Evolutionary conservation across 1,140 invertebrate genomes (phyloP), one percentile per base, ranked within the genome.

Genomic region (Penaeus japonicus): DNA sequence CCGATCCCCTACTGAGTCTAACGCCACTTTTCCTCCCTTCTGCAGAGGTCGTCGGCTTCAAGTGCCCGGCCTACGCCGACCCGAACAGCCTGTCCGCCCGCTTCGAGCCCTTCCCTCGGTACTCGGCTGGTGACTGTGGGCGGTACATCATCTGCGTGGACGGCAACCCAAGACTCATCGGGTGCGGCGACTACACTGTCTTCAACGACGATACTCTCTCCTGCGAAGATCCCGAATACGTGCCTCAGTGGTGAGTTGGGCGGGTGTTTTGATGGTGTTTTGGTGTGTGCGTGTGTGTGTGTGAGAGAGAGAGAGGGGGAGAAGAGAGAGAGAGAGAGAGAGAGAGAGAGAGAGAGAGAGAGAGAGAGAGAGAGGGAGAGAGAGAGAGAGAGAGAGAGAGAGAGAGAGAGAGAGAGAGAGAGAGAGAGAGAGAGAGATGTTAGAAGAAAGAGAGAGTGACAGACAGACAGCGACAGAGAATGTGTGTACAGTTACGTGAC

Each of bases 91-190:
- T 95, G 89, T 94, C 96, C 30, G 96, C 96, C 89, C 96, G 96
- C 92, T 98, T 97, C 94, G 96, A 96, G 95, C 97, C 97, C 0
- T 97, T 95, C 94, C 97, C 97, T 18, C 94, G 97, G 87, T 98
- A 96, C 93, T 93, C 96, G 0, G 95, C 96, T 24, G 96, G 96
- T 35, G 96, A 97, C 91, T 96, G 96, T 92, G 95, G 90, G 22
- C 78, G 82, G 0, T 93, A 97, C 65, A 97, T 98, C 92, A 97
- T 96, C 35, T 98, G 97, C 92, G 97, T 97, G 39, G 96, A 97
- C 89, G 96, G 96, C 4, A 94, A 96, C 92, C 97, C 97, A 1
- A 94, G 97, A 90, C 93, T 98, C 47, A 96, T 97, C 90, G 95
- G 95, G 57, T 98, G 97, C 91, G 97, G 96, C 32, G 96, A 97